These are phyloP conservation scores for Galeopterus variegatus DNA, from an alignment of 2,113 vertebrate genomes.

Conservation along the genomic window DNA sequence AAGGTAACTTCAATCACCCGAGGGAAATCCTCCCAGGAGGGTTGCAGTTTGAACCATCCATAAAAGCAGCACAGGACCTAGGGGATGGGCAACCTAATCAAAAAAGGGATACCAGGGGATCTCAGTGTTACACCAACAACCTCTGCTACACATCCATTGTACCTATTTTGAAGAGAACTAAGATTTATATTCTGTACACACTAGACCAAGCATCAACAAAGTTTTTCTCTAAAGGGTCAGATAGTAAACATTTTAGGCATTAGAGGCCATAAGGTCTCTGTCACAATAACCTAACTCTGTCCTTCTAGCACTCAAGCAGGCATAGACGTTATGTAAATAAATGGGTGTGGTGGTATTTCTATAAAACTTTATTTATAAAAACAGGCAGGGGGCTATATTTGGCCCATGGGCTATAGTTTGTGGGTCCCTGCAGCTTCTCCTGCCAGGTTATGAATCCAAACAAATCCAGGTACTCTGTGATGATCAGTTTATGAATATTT, in stretches of 20 bases:
- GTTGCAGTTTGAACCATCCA: too few relatives aligned
- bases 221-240: background rate
- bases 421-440: too few relatives aligned
- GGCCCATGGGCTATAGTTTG: rapidly evolving
- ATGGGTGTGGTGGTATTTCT: too few relatives aligned
- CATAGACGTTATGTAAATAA: background rate
- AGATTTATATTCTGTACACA: background rate
- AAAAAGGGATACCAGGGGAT: too few relatives aligned
- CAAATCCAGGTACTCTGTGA: background rate
- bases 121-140: background rate
- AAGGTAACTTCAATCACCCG: background rate
- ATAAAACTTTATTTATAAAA: background rate
- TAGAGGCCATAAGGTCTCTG: background rate
- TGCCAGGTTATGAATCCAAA: background rate
- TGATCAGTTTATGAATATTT: background rate
- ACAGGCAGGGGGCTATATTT: background rate
- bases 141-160: background rate
- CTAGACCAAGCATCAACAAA: background rate
- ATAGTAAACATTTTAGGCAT: background rate
- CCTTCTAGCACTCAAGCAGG: background rate
- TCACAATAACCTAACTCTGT: background rate
- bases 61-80: background rate
- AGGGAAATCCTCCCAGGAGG: too few relatives aligned
- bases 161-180: background rate
- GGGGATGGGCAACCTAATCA: rapidly evolving